These are phyloP conservation scores for Aleiodes alternator DNA, from an alignment of 2,888 invertebrate species.

Conservation along the genomic window DNA sequence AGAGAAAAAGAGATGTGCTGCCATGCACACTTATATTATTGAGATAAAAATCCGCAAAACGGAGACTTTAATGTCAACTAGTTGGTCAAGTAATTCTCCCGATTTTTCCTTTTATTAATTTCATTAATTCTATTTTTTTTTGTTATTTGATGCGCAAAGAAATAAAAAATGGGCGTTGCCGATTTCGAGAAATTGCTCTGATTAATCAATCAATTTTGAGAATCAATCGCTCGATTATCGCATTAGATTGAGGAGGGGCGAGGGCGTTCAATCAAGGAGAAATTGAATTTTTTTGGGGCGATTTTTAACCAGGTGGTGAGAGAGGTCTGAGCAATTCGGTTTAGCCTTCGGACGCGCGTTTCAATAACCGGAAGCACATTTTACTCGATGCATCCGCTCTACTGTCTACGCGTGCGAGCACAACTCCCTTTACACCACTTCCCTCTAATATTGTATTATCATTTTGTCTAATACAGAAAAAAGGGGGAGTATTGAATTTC, in stretches of 20 bases:
- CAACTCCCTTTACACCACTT: slow-evolving; percentile 67
- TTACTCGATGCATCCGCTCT: slow-evolving; percentile 73
- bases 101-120: too few relatives aligned
- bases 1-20: slow-evolving; percentile 22
- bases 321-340: slow-evolving; percentile 45
- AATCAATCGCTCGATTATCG: too few relatives aligned
- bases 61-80: slow-evolving; percentile 49
- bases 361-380: slow-evolving; percentile 73
- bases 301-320: slow-evolving; percentile 41
- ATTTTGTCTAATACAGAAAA: slow-evolving; percentile 18
- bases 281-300: slow-evolving; percentile 25
- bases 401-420: slow-evolving; percentile 66
- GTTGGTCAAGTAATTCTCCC: slow-evolving; percentile 6
- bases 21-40: slow-evolving; percentile 55
- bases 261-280: slow-evolving; percentile 7
- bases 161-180: too few relatives aligned
- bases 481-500: slow-evolving; percentile 37
- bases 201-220: too few relatives aligned
- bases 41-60: slow-evolving; percentile 67
- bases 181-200: too few relatives aligned
- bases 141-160: too few relatives aligned
- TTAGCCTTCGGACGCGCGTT: slow-evolving; percentile 60
- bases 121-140: too few relatives aligned
- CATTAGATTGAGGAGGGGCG: slow-evolving; percentile 9
- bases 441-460: slow-evolving; percentile 45